Evolutionary conservation across 1,140 invertebrate species (phyloP), one percentile per base, ranked within the genome.

Genomic region (Mizuhopecten yessoensis): DNA sequence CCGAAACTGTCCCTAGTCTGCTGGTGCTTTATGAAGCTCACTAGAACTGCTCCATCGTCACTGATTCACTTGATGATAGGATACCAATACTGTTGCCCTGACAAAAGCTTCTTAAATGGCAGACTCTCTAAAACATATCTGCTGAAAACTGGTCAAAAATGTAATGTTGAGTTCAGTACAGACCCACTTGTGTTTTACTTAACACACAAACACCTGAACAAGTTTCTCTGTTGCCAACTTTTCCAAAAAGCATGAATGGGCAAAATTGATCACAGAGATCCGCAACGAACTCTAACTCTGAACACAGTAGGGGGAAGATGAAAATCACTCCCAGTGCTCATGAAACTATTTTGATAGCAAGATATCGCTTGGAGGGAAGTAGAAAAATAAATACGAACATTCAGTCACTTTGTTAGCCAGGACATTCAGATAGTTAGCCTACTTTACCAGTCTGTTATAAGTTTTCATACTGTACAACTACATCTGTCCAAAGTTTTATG

Each of bases 301-400:
- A 57, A 20, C 57, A 17, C 57, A 29, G n/a, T 75, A 29, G 23
- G 57, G 9, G 11, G 57, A 9, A n/a, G n/a, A 75, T 75, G 9
- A 5, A 9, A n/a, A 75, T 75, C 23, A 75, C n/a, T 17, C 23
- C 57, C 1, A 29, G 57, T 17, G 17, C 57, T 75, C 29, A 29
- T 29, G 23, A 75, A 75, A 29, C 57, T 45, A 29, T n/a, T 0
- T 29, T 29, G 57, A 75, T 75, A 75, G n/a, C 45, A 57, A 75
- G 23, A 29, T 1, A 75, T 29, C n/a, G 23, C 57, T 29, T n/a
- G 5, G n/a, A 75, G 0, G 11, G 57, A 75, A 17, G n/a, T 29
- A 75, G 57, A 75, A 75, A n/a, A 29, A 75, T 75, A 75, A 75
- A 29, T 75, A 75, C n/a, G n/a, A n/a, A n/a, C n/a, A n/a, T n/a